These are phyloP conservation scores for Shinisaurus crocodilurus DNA, from an alignment of 2,113 vertebrate species.

Conservation along the genomic window DNA sequence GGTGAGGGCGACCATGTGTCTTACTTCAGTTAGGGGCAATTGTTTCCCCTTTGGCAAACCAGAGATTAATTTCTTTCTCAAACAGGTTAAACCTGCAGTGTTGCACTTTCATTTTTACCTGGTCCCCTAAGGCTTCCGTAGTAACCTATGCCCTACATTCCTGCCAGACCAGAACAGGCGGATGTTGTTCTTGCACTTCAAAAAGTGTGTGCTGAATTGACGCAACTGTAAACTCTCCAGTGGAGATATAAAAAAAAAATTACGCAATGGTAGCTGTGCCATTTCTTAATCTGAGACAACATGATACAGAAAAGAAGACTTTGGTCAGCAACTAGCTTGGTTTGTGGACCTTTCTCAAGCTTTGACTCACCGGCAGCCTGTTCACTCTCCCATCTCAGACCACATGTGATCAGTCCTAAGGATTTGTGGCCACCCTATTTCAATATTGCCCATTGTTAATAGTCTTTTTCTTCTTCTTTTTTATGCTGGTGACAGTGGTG, in stretches of 20 bases:
- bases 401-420: too few species aligned
- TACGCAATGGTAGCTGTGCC: neutral
- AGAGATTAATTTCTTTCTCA: conserved; percentile 46
- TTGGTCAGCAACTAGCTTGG: neutral
- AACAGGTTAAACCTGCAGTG: conserved; percentile 51
- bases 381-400: too few species aligned
- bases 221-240: neutral
- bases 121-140: conserved; percentile 35
- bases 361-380: too few species aligned
- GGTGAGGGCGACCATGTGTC: conserved; percentile 44
- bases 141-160: conserved; percentile 65
- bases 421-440: too few species aligned
- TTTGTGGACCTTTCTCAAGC: too few species aligned
- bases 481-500: too few species aligned
- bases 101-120: conserved; percentile 54
- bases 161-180: conserved; percentile 20
- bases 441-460: too few species aligned
- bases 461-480: too few species aligned
- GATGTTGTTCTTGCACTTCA: neutral
- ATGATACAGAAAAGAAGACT: neutral
- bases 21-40: conserved; percentile 64
- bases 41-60: conserved; percentile 58
- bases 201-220: neutral
- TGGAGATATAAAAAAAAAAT: neutral
- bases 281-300: neutral